Base-by-base conservation (phyloP, 2,888 invertebrate genomes). In the Uloborus plumipes region DNA sequence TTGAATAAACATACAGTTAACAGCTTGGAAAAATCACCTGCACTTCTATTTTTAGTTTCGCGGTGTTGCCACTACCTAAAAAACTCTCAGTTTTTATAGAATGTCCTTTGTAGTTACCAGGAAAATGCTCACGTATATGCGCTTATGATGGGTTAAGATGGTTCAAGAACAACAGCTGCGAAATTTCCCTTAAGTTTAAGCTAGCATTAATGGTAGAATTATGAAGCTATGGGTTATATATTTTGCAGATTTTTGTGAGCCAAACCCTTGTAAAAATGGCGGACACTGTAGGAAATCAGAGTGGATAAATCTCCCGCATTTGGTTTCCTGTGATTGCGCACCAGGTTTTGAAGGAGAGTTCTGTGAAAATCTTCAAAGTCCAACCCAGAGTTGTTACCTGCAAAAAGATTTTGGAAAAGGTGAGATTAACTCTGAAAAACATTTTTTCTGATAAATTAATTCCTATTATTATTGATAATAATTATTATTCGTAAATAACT, bases 261-360 rank as follows among this genome's bases (percentile, higher is more conserved):
- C 79, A 13, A 84, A 84, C 71, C 79, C 84, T 62, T 84, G 84
- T 20, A 72, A 79, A 66, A 79, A 79, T 47, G 79, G 75, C 11
- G 84, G 84, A 0, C 50, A 31, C 14, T 84, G 84, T 20, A 53
- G n/a, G n/a, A 26, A 61, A 31, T 79, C 84, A 47, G 62, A 64
- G 47, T 84, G 84, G 84, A 62, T 79, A 11, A 62, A 26, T 0
- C 49, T 77, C 9, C 75, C 84, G 20, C 84, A 84, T 58, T 58
- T 84, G 6, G 71, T 84, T 16, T 61, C 65, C 22, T 84, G 84
- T 55, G 62, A 78, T 6, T 84, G 84, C 47, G 31, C 59, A 26
- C 73, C 81, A 6, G 74, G 67, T 65, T 84, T 74, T 67, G 74
- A 74, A 53, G 84, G 81, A 7, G 50, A 76, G 51, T 70, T 74